Evolutionary conservation across 2,797 vertebrate genomes (phyloP), one percentile per base, ranked within the genome.

Genomic region (Remorina albescens): DNA sequence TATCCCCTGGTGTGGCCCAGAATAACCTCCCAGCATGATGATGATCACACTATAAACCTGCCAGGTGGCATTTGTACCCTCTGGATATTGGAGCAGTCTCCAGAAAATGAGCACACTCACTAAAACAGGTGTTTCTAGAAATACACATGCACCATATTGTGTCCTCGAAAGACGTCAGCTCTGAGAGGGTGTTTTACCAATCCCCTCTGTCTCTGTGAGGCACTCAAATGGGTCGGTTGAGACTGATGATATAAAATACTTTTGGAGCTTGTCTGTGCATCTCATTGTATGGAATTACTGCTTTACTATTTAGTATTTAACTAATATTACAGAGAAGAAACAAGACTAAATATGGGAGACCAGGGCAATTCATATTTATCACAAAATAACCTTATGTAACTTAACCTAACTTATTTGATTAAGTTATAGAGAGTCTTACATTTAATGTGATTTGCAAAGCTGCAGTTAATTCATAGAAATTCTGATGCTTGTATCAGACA

Each of bases 11-110:
- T 50, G 72, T 73, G 44, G 28, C 74, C 60, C 53, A 81, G 85
- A 86, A 90, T 88, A 89, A 68, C 56, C 76, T 84, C 82, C 16
- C 78, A 81, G 81, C 61, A 76, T 59, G 75, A 19, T 19, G 11
- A 62, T 71, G 39, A 65, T 86, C 39, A 55, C 67, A 49, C 71
- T 32, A 39, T 60, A 62, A 71, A 76, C 74, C 78, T 89, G 71
- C 86, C 87, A 89, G 86, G 81, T 90, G 85, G 85, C 80, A 68
- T 2, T 67, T 5, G 34, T 76, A 41, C 80, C 85, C 77, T 90
- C 80, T 67, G 79, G 86, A 84, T 79, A 62, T 60, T 21, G 59
- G 57, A 74, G 75, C 82, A 72, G 53, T 69, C 64, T 75, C 54
- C 42, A 77, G 77, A 76, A 88, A 83, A 82, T 78, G 51, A 83